Evolutionary conservation across 2,888 invertebrate genomes (phyloP).

Genomic region (Sclerodermus sp.): DNA sequence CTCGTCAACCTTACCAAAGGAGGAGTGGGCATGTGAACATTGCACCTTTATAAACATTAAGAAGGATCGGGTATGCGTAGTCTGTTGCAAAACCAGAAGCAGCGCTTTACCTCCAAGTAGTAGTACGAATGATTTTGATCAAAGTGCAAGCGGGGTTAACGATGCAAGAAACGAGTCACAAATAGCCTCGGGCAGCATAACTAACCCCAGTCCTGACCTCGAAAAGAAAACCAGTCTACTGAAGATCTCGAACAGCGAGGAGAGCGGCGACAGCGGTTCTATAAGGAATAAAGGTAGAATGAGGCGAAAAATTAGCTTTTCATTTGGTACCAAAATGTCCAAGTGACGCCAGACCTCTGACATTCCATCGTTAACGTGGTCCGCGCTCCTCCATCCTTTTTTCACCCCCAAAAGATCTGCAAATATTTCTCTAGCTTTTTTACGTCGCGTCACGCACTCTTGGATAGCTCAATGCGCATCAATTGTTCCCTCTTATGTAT

Average conservation of each 20-base stretch:
- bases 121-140: conserved; percentile 7
- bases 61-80: conserved; percentile 76
- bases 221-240: conserved; percentile 33
- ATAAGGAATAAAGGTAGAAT: conserved; percentile 69
- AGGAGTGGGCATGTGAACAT: conserved; percentile 84
- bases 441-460: too few species aligned
- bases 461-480: too few species aligned
- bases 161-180: conserved; percentile 5
- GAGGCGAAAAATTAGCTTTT: conserved; percentile 73
- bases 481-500: conserved; percentile 23
- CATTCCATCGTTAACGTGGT: not conserved
- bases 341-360: conserved; percentile 32
- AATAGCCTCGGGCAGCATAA: conserved; percentile 9
- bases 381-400: not conserved
- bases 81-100: conserved; percentile 79
- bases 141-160: conserved; percentile 18
- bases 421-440: not conserved
- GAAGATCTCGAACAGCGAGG: conserved; percentile 44
- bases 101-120: conserved; percentile 41
- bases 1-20: conserved; percentile 24
- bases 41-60: conserved; percentile 87
- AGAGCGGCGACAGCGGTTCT: conserved; percentile 51
- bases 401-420: not conserved
- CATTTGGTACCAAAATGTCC: conserved; percentile 70
- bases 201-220: conserved; percentile 20